Conservation (phyloP, 2,888 invertebrate genomes). For the Dynastes maya region DNA sequence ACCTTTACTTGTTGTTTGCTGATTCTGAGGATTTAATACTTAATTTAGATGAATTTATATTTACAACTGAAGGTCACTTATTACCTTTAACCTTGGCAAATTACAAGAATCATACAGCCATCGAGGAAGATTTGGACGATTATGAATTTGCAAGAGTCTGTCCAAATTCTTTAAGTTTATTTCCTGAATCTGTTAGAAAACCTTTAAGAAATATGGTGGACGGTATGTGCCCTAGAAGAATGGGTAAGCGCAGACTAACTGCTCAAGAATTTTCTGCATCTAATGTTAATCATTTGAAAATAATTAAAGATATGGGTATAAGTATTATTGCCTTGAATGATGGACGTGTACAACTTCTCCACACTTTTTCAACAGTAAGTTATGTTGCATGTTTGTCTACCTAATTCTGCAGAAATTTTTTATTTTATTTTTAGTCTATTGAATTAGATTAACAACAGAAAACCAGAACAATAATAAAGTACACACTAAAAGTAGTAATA, state of each 20-base stretch:
- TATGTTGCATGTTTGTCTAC: neutral
- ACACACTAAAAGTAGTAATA: no score
- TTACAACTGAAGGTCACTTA: slow-evolving; percentile 96
- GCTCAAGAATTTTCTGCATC: slow-evolving; percentile 82
- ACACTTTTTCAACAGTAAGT: slow-evolving; percentile 89
- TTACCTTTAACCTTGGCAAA: slow-evolving; percentile 89
- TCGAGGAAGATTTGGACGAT: slow-evolving; percentile 75
- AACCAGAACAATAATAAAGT: no score
- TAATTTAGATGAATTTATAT: slow-evolving; percentile 88
- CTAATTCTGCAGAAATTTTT: no score
- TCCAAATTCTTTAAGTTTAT: slow-evolving; percentile 87
- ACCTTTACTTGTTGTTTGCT: slow-evolving; percentile 94
- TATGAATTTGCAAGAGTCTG: slow-evolving; percentile 80
- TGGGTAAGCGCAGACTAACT: slow-evolving; percentile 76
- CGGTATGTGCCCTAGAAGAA: slow-evolving; percentile 82
- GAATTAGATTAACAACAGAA: no score
- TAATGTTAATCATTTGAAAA: slow-evolving; percentile 90
- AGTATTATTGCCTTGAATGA: slow-evolving; percentile 90
- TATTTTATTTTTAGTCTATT: no score
- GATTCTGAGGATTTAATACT: slow-evolving; percentile 88
- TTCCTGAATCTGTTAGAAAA: slow-evolving; percentile 87
- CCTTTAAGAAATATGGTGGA: slow-evolving; percentile 90
- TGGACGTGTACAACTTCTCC: slow-evolving; percentile 93
- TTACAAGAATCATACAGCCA: slow-evolving; percentile 73
- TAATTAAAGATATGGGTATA: slow-evolving; percentile 96